phyloP scores from a whole-genome alignment of 2,888 invertebrate species.

The Caenorhabditis angaria region DNA sequence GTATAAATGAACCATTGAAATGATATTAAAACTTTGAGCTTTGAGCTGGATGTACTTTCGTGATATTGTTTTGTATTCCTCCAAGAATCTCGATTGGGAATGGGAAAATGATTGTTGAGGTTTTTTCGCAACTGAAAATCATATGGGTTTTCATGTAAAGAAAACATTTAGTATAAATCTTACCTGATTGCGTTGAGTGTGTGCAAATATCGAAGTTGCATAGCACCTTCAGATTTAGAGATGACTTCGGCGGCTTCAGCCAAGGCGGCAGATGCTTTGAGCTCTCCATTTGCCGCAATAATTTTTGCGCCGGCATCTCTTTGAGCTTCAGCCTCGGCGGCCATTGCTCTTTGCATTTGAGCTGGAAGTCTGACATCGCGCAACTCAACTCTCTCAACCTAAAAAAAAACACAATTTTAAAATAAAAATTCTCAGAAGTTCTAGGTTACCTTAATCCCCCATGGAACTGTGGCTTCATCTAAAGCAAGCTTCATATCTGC shows the following conservation, averaged over 20 bases:
- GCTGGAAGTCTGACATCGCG: slow-evolving; percentile 86
- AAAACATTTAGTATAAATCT: background rate
- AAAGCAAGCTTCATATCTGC: slow-evolving; percentile 69
- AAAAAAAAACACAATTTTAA: background rate
- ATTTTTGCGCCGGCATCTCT: slow-evolving; percentile 79
- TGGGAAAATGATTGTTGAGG: slow-evolving; percentile 52
- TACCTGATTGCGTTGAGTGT: slow-evolving; percentile 87
- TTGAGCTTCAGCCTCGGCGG: slow-evolving; percentile 91
- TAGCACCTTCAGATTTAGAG: slow-evolving; percentile 86
- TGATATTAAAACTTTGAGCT: background rate
- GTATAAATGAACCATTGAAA: too few species aligned
- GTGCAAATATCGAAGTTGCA: slow-evolving; percentile 91
- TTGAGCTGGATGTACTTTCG: background rate
- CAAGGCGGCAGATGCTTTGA: slow-evolving; percentile 84
- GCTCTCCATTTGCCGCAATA: slow-evolving; percentile 93
- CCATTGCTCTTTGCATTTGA: slow-evolving; percentile 91
- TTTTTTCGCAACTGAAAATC: slow-evolving; percentile 48
- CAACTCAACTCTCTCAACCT: slow-evolving; percentile 46
- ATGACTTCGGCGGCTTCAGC: slow-evolving; percentile 96
- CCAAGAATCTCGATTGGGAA: slow-evolving; percentile 53
- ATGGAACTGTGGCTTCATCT: slow-evolving; percentile 74
- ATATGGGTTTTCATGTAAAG: background rate
- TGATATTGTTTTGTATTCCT: slow-evolving; percentile 19
- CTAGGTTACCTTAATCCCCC: slow-evolving; percentile 74
- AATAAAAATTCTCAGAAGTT: background rate